Conservation (phyloP, 2,888 invertebrate species). For the Brachypterus glaber region DNA sequence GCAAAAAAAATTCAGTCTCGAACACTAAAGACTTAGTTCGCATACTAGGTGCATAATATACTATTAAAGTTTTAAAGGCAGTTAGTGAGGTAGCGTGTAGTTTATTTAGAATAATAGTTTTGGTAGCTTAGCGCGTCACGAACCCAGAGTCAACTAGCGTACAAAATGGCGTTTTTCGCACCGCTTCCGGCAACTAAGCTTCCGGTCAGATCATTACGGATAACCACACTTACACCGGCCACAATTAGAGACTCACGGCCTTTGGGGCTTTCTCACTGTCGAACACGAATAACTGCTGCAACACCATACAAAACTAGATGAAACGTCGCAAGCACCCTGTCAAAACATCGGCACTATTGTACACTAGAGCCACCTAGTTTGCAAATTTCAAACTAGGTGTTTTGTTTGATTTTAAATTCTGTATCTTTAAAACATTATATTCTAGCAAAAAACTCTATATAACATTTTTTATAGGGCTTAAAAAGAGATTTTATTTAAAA, state of each 20-base stretch:
- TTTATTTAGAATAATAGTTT: slow-evolving; percentile 38
- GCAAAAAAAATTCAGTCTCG: too few species aligned
- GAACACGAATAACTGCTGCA: neutral
- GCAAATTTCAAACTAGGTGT: too few species aligned
- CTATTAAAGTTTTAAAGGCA: slow-evolving; percentile 30
- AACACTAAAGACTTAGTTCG: too few species aligned
- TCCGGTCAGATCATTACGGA: slow-evolving; percentile 42
- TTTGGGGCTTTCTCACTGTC: slow-evolving; percentile 5
- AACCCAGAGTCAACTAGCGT: slow-evolving; percentile 43
- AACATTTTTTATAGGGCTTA: too few species aligned
- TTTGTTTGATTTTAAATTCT: too few species aligned
- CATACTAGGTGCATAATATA: too few species aligned
- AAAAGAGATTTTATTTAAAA: too few species aligned
- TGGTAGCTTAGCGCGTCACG: slow-evolving; percentile 35
- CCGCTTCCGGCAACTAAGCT: slow-evolving; percentile 39
- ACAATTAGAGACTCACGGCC: slow-evolving; percentile 18
- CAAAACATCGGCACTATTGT: too few species aligned
- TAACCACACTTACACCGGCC: slow-evolving; percentile 33
- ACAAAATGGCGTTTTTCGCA: slow-evolving; percentile 45
- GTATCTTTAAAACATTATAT: too few species aligned
- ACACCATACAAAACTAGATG: neutral
- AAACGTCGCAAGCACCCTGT: too few species aligned
- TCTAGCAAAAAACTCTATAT: too few species aligned
- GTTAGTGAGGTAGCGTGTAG: slow-evolving; percentile 29
- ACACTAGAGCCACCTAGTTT: too few species aligned